Percentiles rank a stretch among this genome's conserved stretches.
Conservation (phyloP, 1,140 invertebrate genomes). For the Globodera rostochiensis region DNA sequence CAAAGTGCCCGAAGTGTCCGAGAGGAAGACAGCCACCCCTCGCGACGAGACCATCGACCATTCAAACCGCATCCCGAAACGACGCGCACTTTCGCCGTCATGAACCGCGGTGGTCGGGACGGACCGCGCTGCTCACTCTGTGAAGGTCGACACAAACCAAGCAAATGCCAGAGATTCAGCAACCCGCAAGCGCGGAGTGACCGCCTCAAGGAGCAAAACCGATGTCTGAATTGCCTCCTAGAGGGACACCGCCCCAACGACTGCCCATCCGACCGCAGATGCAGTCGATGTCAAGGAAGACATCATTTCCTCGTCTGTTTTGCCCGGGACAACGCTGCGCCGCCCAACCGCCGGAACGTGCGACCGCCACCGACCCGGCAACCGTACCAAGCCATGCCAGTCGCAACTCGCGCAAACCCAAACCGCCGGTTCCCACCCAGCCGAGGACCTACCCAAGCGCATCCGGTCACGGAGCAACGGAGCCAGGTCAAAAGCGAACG, state of each 20-base stretch:
- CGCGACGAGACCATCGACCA: background rate
- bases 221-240: background rate
- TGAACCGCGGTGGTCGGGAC: background rate
- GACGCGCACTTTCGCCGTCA: background rate
- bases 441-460: background rate
- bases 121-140: background rate
- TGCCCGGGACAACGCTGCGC: background rate
- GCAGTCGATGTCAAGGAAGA: background rate
- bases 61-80: background rate
- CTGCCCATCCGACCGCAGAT: background rate
- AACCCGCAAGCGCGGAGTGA: background rate
- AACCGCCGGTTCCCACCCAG: background rate
- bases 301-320: constrained; percentile 11
- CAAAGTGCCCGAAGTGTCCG: background rate
- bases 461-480: background rate
- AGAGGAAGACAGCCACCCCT: background rate
- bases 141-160: background rate
- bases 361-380: background rate
- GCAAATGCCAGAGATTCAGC: background rate
- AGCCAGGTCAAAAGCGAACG: no score
- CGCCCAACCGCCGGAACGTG: no score
- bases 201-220: background rate
- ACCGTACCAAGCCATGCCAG: no score
- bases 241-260: background rate
- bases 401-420: background rate